Percentiles rank a stretch among this genome's conserved stretches.
Conservation (phyloP, 2,113 vertebrate species). For the Ophiodon elongatus region DNA sequence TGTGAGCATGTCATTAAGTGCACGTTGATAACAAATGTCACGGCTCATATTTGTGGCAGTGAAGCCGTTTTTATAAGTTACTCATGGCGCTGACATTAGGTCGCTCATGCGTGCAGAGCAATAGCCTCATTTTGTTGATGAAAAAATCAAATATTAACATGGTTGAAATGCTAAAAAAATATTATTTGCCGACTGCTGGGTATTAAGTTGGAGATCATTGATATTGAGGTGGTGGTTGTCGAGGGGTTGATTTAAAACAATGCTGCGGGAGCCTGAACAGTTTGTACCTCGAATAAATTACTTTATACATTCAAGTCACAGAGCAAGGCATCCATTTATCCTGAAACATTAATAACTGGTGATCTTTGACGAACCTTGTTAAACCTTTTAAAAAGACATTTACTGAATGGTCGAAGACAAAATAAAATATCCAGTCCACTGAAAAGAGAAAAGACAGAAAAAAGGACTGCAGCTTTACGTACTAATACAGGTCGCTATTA, state of each 20-base stretch:
- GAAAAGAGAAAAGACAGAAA: no score
- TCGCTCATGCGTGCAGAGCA: no score
- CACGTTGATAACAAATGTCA: slow-evolving; percentile 12
- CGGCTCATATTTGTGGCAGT: no score
- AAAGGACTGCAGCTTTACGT: no score
- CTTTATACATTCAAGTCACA: not conserved
- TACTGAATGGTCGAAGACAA: no score
- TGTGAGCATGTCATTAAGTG: slow-evolving; percentile 48
- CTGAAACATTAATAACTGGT: not conserved
- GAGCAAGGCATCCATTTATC: not conserved
- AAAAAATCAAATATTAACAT: not conserved
- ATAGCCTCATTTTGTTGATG: not conserved
- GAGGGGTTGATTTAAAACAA: not conserved
- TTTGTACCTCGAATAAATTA: not conserved
- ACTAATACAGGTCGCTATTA: no score
- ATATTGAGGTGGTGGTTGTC: no score
- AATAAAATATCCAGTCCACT: no score
- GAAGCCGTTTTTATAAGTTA: slow-evolving; percentile 1
- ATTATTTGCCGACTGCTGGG: no score
- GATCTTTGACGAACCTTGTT: no score
- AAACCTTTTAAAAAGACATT: no score
- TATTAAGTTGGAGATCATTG: not conserved
- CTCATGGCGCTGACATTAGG: not conserved
- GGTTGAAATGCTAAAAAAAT: not conserved
- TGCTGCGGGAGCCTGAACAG: no score